Evolutionary conservation across 2,113 vertebrate species (phyloP).

Genomic region (Vanacampus margaritifer): DNA sequence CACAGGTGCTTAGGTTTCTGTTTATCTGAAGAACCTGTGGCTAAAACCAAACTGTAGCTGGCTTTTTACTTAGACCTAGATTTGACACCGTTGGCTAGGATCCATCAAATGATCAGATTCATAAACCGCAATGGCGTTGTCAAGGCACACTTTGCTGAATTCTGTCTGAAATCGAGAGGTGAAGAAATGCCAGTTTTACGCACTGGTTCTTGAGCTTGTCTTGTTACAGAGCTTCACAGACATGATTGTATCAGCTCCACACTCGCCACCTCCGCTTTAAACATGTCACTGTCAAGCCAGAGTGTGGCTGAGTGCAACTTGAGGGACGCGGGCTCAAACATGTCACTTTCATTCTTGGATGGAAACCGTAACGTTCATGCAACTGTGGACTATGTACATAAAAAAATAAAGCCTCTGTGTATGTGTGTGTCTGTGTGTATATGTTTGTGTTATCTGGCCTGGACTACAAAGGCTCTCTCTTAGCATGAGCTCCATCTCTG

Average conservation of each 20-base stretch:
- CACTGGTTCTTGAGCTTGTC: conserved; percentile 56
- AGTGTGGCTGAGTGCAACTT: conserved; percentile 50
- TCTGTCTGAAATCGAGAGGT: background rate
- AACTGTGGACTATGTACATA: conserved; percentile 7
- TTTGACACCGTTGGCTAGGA: no score
- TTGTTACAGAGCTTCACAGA: conserved; percentile 71
- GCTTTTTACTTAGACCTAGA: no score
- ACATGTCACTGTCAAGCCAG: conserved; percentile 66
- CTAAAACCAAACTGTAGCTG: no score
- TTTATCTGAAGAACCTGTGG: no score
- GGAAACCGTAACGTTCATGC: conserved; percentile 6
- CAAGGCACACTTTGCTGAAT: background rate
- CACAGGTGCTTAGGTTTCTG: no score
- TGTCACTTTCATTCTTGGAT: conserved; percentile 68
- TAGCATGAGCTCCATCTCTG: conserved; percentile 68
- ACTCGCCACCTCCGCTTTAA: conserved; percentile 66
- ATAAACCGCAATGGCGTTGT: background rate
- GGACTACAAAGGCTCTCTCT: conserved; percentile 69
- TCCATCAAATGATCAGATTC: no score
- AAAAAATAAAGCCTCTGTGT: conserved; percentile 10
- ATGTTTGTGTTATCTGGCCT: conserved; percentile 59
- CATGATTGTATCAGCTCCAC: conserved; percentile 62
- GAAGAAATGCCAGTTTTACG: background rate
- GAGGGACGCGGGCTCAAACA: conserved; percentile 68
- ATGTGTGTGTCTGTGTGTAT: conserved; percentile 30